phyloP scores from a whole-genome alignment of 2,888 invertebrate genomes.

The Metopia argyrocephala region DNA sequence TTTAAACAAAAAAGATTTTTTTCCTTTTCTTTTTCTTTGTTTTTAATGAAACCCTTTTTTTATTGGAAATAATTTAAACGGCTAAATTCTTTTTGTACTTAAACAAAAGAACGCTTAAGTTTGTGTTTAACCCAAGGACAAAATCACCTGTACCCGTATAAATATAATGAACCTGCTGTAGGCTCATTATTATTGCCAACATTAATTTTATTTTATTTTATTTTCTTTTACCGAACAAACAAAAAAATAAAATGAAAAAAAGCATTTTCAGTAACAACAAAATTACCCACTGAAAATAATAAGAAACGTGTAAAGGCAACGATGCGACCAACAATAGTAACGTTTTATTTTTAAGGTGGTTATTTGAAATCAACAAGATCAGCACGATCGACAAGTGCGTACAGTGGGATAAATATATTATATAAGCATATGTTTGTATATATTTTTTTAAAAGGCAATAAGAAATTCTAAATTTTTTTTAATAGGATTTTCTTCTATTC shows the following conservation, averaged over 20 bases:
- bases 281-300: constrained; percentile 38
- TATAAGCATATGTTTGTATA: too few relatives aligned
- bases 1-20: constrained; percentile 26
- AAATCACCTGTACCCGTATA: constrained; percentile 78
- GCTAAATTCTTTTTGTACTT: constrained; percentile 5
- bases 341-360: constrained; percentile 61
- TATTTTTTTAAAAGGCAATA: neutral
- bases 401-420: constrained; percentile 46
- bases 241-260: constrained; percentile 63
- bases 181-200: constrained; percentile 72
- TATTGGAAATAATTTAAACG: constrained; percentile 18
- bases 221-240: constrained; percentile 62
- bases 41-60: constrained; percentile 39
- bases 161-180: constrained; percentile 75
- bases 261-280: constrained; percentile 49
- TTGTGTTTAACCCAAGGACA: constrained; percentile 68
- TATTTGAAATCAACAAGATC: constrained; percentile 71
- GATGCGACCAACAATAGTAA: constrained; percentile 31
- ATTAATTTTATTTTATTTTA: constrained; percentile 68
- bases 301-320: constrained; percentile 60
- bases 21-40: neutral
- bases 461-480: too few relatives aligned
- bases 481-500: too few relatives aligned
- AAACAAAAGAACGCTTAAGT: constrained; percentile 22
- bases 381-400: constrained; percentile 69